These are phyloP conservation scores for Syngnathus typhle DNA, from an alignment of 2,113 vertebrate species.

Conservation along the genomic window DNA sequence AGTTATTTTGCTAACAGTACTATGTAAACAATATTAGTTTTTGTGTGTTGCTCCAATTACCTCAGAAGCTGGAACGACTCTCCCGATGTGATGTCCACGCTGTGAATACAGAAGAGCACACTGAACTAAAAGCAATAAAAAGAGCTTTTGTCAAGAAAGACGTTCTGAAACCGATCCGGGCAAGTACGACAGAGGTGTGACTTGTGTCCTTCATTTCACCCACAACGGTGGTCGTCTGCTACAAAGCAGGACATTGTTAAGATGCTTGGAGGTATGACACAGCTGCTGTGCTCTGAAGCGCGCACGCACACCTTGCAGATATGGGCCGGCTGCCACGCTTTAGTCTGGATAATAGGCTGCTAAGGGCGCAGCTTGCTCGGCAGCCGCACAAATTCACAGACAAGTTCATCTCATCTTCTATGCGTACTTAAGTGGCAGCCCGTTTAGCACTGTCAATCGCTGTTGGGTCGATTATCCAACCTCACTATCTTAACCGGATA, in stretches of 20 bases:
- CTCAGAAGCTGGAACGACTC: neutral
- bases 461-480: neutral
- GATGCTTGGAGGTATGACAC: slow-evolving; percentile 62
- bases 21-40: neutral
- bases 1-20: neutral
- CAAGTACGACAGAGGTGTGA: neutral
- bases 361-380: slow-evolving; percentile 59
- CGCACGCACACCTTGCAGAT: slow-evolving; percentile 58
- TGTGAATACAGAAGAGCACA: neutral
- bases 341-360: slow-evolving; percentile 57
- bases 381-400: slow-evolving; percentile 27
- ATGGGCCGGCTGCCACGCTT: slow-evolving; percentile 62
- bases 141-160: neutral
- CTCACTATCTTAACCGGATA: neutral
- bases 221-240: slow-evolving; percentile 34
- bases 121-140: neutral
- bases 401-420: slow-evolving; percentile 28
- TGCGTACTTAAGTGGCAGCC: neutral
- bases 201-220: slow-evolving; percentile 47
- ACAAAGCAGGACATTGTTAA: slow-evolving; percentile 39
- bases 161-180: neutral
- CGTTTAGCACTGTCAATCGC: neutral
- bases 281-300: slow-evolving; percentile 65
- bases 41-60: neutral
- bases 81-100: neutral